phyloP scores from a whole-genome alignment of 1,140 invertebrate genomes.

The Drosophila albomicans region DNA sequence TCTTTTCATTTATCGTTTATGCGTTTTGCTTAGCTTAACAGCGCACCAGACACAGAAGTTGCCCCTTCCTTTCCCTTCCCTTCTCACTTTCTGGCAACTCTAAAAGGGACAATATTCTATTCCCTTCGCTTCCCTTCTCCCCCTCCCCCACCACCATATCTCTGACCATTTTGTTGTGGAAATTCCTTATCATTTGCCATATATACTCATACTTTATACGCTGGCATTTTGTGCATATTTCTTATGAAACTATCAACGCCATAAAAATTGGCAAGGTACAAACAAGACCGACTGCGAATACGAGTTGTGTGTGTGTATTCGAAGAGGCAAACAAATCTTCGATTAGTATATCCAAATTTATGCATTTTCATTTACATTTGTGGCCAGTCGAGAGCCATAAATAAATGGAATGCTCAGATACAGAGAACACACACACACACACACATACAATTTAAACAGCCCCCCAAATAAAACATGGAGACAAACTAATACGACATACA shows the following conservation, averaged over 20 bases:
- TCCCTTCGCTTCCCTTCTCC: background rate
- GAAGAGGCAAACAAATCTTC: conserved; percentile 44
- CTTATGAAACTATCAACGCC: conserved; percentile 60
- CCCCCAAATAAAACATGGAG: background rate
- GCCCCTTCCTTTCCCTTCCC: background rate
- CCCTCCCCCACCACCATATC: background rate
- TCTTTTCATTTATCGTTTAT: conserved; percentile 78
- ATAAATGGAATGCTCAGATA: conserved; percentile 42
- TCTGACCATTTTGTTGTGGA: conserved; percentile 26
- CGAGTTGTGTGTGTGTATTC: background rate
- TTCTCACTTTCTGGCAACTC: background rate
- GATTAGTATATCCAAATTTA: conserved; percentile 56
- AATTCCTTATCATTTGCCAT: conserved; percentile 32
- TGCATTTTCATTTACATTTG: conserved; percentile 53
- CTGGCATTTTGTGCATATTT: conserved; percentile 48
- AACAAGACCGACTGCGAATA: background rate
- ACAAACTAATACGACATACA: background rate
- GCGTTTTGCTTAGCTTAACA: conserved; percentile 62
- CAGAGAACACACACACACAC: too few relatives aligned
- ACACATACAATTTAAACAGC: conserved; percentile 8
- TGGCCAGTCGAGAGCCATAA: conserved; percentile 42
- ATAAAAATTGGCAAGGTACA: conserved; percentile 34
- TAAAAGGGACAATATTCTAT: conserved; percentile 13
- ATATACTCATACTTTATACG: conserved; percentile 33
- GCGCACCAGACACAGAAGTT: conserved; percentile 9